phyloP scores from a whole-genome alignment of 2,888 invertebrate species.

The Dolichopus griseipennis region DNA sequence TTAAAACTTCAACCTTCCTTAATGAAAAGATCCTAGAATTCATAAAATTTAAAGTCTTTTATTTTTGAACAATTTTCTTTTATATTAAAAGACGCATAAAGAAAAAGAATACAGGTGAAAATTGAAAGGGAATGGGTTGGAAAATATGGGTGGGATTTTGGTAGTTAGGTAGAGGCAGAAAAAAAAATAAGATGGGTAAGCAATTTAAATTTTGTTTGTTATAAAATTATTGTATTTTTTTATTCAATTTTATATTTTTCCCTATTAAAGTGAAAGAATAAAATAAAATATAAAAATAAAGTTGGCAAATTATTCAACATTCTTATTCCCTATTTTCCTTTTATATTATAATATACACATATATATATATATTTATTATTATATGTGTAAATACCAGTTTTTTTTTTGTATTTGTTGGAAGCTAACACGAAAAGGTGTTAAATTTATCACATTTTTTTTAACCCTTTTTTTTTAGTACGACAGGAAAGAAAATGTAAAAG shows the following conservation, averaged over 20 bases:
- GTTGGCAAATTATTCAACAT: neutral
- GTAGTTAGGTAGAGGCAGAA: neutral
- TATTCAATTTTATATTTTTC: neutral
- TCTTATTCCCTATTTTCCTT: neutral
- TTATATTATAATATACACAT: too few species aligned
- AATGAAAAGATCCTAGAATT: neutral
- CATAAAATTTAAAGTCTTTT: neutral
- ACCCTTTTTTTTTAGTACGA: neutral
- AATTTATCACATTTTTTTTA: neutral
- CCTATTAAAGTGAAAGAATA: too few species aligned
- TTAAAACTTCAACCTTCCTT: too few species aligned
- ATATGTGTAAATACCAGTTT: too few species aligned
- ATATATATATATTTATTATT: too few species aligned
- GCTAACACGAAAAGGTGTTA: neutral
- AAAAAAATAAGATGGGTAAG: neutral
- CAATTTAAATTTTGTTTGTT: conserved; percentile 2
- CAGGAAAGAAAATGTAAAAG: neutral
- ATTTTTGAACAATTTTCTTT: neutral
- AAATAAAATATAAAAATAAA: neutral
- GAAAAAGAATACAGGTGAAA: too few species aligned
- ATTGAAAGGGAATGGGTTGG: too few species aligned
- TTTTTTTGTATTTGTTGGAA: neutral
- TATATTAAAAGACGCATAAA: neutral
- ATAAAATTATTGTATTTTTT: too few species aligned
- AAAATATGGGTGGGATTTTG: neutral